Percentiles rank a stretch among this genome's conserved stretches.
phyloP scores from a whole-genome alignment of 1,140 invertebrate genomes.

The Zaprionus ghesquierei region DNA sequence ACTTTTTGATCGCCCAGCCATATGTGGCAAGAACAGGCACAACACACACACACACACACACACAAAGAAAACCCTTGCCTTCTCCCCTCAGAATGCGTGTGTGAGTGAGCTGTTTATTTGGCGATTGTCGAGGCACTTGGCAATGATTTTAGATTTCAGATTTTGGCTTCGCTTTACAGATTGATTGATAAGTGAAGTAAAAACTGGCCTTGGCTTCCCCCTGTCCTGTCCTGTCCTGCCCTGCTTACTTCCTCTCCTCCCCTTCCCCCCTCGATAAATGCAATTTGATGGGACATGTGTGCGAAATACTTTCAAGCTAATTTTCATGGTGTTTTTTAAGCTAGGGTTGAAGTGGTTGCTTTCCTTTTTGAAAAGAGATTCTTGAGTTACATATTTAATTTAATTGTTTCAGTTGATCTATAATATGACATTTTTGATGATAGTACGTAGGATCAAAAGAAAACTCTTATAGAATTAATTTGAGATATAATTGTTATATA shows the following conservation, averaged over 20 bases:
- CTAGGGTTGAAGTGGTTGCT: neutral
- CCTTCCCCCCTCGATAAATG: neutral
- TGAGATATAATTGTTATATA: no score
- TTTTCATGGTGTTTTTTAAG: neutral
- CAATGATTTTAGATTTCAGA: slow-evolving; percentile 22
- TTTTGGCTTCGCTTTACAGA: slow-evolving; percentile 25
- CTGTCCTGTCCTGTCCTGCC: no score
- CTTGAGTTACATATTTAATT: neutral
- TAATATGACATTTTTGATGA: neutral
- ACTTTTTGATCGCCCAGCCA: slow-evolving; percentile 36
- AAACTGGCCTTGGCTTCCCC: neutral
- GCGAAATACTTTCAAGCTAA: neutral
- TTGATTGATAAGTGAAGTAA: slow-evolving; percentile 33
- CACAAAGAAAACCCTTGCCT: neutral
- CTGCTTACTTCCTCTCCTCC: neutral
- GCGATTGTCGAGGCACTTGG: slow-evolving; percentile 36
- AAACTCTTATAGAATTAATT: no score
- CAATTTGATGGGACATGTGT: slow-evolving; percentile 8
- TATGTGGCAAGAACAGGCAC: slow-evolving; percentile 7
- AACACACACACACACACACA: neutral
- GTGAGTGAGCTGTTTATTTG: slow-evolving; percentile 67
- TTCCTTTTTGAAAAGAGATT: neutral
- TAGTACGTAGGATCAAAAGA: no score
- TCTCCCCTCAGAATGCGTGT: neutral
- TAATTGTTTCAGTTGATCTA: neutral